Base-by-base conservation (phyloP, 2,797 vertebrate species). In the Halcyon chelicuti region DNA sequence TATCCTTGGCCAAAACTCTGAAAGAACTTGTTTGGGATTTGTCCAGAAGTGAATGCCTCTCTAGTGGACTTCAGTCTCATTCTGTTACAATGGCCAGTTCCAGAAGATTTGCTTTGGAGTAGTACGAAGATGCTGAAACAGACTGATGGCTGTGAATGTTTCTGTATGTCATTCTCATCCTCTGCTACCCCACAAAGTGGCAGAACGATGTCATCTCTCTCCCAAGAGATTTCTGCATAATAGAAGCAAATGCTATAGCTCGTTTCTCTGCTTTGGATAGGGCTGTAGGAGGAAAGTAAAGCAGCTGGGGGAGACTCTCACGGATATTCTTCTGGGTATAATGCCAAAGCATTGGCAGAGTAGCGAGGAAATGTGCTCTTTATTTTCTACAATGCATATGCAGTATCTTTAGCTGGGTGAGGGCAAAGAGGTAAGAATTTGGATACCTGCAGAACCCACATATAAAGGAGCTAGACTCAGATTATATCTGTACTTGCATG, bases 151-250 rank as follows among this genome's bases (percentile, higher is more conserved):
- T 49, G 5, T 39, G 58, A 72, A 7, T 83, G 25, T 78, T 92
- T 81, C 21, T 68, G n/a, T 68, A 14, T 2, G 0, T 81, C 19
- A 4, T 57, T 28, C n/a, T 44, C 67, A 19, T 4, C 22, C 86
- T 46, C n/a, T 79, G 10, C 22, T 79, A 2, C 29, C 22, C 7
- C 2, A 21, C 42, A 46, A 21, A 37, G 31, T 74, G 28, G 9
- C 40, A 13, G 37, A 88, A 26, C 0, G 1, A 20, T 67, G 70
- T 20, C 47, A 67, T 58, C n/a, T 76, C 39, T 86, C 0, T 0
- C 51, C 14, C 10, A 25, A 16, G 33, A 74, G 40, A 47, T 52
- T 77, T 61, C 33, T 80, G 8, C 12, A 2, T 28, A 40, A 12
- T 8, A 51, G 51, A 35, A 66, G 28, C 47, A 60, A 88, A 85